A percentile compares a stretch with the other conserved stretches of the same genome.
These are phyloP conservation scores for Argentina silus DNA, from an alignment of 2,797 vertebrate species.

Conservation along the genomic window DNA sequence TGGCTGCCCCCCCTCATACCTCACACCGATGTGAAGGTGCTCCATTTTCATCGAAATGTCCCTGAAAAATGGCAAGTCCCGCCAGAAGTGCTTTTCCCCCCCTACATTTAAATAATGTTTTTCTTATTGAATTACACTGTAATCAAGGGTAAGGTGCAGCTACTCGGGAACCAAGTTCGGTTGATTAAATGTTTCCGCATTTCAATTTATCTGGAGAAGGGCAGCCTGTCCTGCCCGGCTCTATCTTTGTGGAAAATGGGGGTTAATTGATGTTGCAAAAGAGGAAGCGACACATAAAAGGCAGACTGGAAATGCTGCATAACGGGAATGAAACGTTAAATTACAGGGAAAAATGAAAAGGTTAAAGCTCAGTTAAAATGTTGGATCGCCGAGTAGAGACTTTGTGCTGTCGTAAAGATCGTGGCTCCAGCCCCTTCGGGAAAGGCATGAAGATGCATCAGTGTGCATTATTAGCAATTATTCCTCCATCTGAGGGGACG, in stretches of 20 bases:
- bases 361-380: conserved; percentile 37
- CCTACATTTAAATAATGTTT: conserved; percentile 20
- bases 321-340: conserved; percentile 20
- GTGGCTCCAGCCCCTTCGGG: background rate
- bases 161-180: conserved; percentile 51
- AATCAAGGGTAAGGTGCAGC: conserved; percentile 42
- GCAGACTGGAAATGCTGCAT: conserved; percentile 36
- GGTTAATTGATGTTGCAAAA: conserved; percentile 61
- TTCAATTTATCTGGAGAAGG: conserved; percentile 52
- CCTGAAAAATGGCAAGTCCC: conserved; percentile 12
- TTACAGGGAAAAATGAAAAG: conserved; percentile 45
- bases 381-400: background rate
- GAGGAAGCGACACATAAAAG: conserved; percentile 47
- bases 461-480: background rate
- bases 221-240: conserved; percentile 41
- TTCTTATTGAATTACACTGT: conserved; percentile 44
- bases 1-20: background rate
- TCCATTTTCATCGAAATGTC: conserved; percentile 12
- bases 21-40: background rate
- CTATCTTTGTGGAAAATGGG: conserved; percentile 46
- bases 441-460: background rate
- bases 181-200: conserved; percentile 56
- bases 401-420: background rate
- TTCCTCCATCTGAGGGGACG: too few relatives aligned
- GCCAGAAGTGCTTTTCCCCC: background rate